Evolutionary conservation across 2,888 invertebrate species (phyloP), one percentile per base, ranked within the genome.

Genomic region (Mycogona germanica): DNA sequence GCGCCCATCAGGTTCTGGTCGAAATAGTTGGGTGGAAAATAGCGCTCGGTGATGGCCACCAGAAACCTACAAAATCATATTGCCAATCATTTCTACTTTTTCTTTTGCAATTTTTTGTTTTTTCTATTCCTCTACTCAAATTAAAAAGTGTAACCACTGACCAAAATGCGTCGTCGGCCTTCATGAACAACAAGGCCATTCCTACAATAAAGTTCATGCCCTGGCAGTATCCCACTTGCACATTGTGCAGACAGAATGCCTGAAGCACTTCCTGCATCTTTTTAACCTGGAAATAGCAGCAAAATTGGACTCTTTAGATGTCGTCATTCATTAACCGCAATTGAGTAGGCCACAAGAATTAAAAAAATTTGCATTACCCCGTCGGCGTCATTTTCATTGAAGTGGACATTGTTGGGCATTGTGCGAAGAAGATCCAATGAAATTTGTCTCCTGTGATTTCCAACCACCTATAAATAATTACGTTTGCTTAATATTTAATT

Each of bases 201-300:
- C 71, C 74, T 1, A 70, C 73, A 23, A 75, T 66, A 63, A 75
- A 75, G 64, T 75, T 75, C 73, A 75, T 74, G 30, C 75, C 75
- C 65, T 76, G 75, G 59, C 75, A 75, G 62, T 75, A 75, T 14
- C 75, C 75, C 30, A 73, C 64, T 12, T 62, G 62, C 12, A 73
- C 71, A 60, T 73, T 74, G 63, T 75, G 75, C 26, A 74, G 66
- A 63, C 74, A 74, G 63, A 73, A 75, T 5, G 74, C 73, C 55
- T 72, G 66, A 25, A 75, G 64, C 3, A 75, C 73, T 62, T 74
- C 71, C 59, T 73, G 72, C 45, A 75, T 64, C 58, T 73, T 71
- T 57, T 69, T 67, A 12, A 73, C 67, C 73, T 73, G 60, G 2
- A 41, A 41, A 23, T 7, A 50, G 2, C 1, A 41, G 17, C 12